Evolutionary conservation across 2,797 vertebrate species (phyloP).

Genomic region (Urosaurus nigricauda): DNA sequence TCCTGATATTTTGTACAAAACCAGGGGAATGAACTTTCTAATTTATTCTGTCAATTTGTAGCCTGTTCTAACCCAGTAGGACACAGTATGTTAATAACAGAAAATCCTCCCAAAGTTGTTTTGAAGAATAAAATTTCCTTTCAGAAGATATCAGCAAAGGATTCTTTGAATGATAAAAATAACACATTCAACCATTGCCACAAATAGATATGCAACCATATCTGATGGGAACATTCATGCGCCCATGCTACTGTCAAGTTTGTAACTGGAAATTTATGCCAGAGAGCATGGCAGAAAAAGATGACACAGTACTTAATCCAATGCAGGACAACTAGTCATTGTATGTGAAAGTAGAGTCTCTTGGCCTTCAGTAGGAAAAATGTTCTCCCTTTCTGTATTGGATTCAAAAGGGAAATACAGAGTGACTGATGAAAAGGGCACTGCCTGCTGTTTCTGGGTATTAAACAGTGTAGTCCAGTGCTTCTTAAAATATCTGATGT

Average conservation of each 20-base stretch:
- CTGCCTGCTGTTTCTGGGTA: too few relatives aligned
- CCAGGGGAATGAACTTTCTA: constrained; percentile 20
- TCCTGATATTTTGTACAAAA: constrained; percentile 27
- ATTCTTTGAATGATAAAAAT: neutral
- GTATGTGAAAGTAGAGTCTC: neutral
- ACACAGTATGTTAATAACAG: neutral
- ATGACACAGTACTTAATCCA: neutral
- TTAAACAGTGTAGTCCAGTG: too few relatives aligned
- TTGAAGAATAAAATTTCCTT: neutral
- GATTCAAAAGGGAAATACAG: neutral
- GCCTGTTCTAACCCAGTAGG: neutral
- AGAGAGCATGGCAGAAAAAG: neutral
- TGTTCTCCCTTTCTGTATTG: neutral
- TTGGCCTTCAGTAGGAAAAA: neutral
- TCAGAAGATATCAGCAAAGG: neutral
- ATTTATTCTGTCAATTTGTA: neutral
- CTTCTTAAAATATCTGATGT: too few relatives aligned
- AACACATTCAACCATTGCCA: neutral
- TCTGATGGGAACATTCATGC: too few relatives aligned
- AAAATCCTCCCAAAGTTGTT: neutral
- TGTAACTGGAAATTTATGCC: neutral
- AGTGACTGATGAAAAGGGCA: too few relatives aligned
- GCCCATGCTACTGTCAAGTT: neutral
- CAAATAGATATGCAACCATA: neutral
- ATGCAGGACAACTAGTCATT: too few relatives aligned